These are phyloP conservation scores for Diploscapter pachys DNA, from an alignment of 1,140 invertebrate genomes.

Conservation along the genomic window DNA sequence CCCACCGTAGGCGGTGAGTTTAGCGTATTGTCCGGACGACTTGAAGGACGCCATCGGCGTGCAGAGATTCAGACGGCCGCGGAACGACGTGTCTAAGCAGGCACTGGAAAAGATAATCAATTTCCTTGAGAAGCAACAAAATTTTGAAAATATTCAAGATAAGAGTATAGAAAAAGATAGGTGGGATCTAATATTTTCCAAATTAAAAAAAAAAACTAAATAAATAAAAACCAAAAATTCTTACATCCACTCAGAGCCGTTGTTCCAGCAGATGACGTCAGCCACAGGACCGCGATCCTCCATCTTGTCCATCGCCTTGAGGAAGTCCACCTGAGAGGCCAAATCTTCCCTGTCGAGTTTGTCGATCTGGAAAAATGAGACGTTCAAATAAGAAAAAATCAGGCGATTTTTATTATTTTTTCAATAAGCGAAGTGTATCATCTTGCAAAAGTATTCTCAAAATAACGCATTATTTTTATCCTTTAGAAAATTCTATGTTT, in stretches of 20 bases:
- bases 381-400: constrained; percentile 32
- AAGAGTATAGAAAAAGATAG: too few relatives aligned
- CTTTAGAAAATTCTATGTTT: too few relatives aligned
- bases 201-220: constrained; percentile 4
- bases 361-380: constrained; percentile 65
- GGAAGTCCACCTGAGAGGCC: constrained; percentile 77
- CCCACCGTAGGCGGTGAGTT: constrained; percentile 61
- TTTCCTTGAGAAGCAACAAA: not conserved
- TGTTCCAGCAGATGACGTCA: constrained; percentile 87
- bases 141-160: too few relatives aligned
- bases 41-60: constrained; percentile 79
- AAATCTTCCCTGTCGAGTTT: constrained; percentile 84
- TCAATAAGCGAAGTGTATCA: too few relatives aligned
- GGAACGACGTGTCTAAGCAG: constrained; percentile 80
- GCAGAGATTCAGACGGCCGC: constrained; percentile 74
- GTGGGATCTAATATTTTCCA: too few relatives aligned
- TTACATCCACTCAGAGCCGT: constrained; percentile 76
- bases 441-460: too few relatives aligned
- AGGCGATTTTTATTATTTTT: constrained; percentile 30
- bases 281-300: constrained; percentile 80
- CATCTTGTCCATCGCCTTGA: constrained; percentile 79
- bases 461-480: too few relatives aligned
- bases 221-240: constrained; percentile 35
- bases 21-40: constrained; percentile 74
- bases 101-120: constrained; percentile 66